These are phyloP conservation scores for Microtus oregoni DNA, from an alignment of 2,113 vertebrate genomes.

Conservation along the genomic window DNA sequence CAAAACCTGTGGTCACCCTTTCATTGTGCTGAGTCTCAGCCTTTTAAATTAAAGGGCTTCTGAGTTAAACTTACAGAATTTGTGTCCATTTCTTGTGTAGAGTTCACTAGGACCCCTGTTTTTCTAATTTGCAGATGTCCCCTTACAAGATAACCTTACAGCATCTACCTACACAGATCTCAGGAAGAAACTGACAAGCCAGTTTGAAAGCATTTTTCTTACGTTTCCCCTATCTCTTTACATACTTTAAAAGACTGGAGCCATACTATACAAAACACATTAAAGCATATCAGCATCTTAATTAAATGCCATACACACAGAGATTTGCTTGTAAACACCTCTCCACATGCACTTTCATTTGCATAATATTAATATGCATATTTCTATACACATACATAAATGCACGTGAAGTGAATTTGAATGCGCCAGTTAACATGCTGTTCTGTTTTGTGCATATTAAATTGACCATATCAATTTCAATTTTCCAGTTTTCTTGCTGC, in stretches of 20 bases:
- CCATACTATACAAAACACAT: neutral
- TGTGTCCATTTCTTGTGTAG: neutral
- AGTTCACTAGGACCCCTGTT: neutral
- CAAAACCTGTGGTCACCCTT: neutral
- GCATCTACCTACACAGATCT: neutral
- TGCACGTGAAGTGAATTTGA: neutral
- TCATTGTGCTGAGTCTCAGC: neutral
- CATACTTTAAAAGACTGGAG: neutral
- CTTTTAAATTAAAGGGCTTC: neutral
- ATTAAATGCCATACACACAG: neutral
- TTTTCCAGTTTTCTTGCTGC: slow-evolving; percentile 44
- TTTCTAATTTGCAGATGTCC: neutral
- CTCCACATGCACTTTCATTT: too few species aligned
- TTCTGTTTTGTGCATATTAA: slow-evolving; percentile 42
- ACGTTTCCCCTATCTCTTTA: neutral
- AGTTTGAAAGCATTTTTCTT: neutral
- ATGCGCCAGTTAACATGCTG: neutral
- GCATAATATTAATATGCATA: neutral
- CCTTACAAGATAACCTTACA: neutral
- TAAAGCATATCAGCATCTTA: neutral
- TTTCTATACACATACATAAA: neutral
- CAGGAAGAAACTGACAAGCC: neutral
- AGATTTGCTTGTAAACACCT: neutral
- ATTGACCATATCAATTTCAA: slow-evolving; percentile 47
- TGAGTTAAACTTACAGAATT: neutral